Evolutionary conservation across 1,140 invertebrate species (phyloP), one percentile per base, ranked within the genome.

Genomic region (Drosophila erecta): DNA sequence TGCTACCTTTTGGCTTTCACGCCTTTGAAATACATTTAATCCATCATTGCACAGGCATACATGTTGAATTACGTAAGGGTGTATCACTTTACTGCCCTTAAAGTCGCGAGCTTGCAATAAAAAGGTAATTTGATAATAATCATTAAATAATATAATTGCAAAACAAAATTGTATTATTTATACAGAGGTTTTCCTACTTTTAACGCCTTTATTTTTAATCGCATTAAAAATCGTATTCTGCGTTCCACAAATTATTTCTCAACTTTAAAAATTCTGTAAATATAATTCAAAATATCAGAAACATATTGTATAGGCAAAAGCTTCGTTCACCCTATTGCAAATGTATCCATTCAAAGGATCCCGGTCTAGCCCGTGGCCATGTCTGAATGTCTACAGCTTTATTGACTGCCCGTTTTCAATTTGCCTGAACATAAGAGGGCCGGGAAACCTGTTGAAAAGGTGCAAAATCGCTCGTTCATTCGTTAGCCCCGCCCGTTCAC

Each of bases 11-110:
- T 89, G 66, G 79, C 84, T 89, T 89, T 87, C 83, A 87, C 83
- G 83, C 83, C 84, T 84, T 87, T 89, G 83, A 87, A 84, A 89
- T 84, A 87, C 84, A 87, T 87, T 89, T 87, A 87, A 87, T 87
- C 83, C 83, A 89, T 87, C 83, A 86, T 86, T 87, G 76, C 74
- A 41, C 47, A 75, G 53, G 17, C 50, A 64, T 53, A 81, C 56
- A 56, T 56, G 65, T 10, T 20, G 38, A 53, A 27, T 44, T 11
- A 20, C 12, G 15, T 15, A 15, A 51, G 64, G 60, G 33, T 65
- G 46, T 12, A 41, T 59, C 43, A 15, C 1, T 2, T 41, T 14
- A 37, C 35, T 37, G 10, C 12, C 3, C 11, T 37, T 12, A 37
- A 37, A 24, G 24, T 24, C 24, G 4, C 4, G 4, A 24, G 4